phyloP scores from a whole-genome alignment of 2,797 vertebrate genomes.

The Peromyscus attwateri region DNA sequence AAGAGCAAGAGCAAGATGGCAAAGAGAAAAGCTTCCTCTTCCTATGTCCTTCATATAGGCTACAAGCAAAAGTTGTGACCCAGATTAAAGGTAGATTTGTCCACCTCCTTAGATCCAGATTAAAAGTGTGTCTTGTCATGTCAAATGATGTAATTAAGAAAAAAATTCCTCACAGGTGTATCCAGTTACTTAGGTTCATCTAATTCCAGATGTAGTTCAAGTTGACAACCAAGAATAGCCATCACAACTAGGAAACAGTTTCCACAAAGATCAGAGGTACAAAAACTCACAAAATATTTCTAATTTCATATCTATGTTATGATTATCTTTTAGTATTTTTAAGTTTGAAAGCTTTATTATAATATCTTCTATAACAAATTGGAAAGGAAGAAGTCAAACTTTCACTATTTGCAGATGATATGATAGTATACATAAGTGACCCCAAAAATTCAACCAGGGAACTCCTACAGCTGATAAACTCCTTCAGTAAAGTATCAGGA shows the following conservation, averaged over 20 bases:
- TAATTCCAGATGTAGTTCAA: neutral
- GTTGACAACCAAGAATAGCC: neutral
- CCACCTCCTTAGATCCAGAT: neutral
- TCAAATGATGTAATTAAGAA: neutral
- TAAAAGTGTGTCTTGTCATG: neutral
- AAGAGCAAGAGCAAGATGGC: neutral
- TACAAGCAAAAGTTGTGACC: neutral
- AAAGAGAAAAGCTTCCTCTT: neutral
- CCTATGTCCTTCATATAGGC: neutral
- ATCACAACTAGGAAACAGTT: neutral
- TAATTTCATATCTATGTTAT: neutral
- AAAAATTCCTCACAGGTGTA: neutral
- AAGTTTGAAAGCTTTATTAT: neutral
- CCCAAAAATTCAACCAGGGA: too few relatives aligned
- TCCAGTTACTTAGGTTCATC: neutral
- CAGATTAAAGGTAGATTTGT: neutral
- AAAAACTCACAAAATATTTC: neutral
- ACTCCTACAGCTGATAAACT: too few relatives aligned
- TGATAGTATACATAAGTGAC: too few relatives aligned
- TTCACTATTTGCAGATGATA: too few relatives aligned
- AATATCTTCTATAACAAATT: too few relatives aligned
- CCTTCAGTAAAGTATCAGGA: too few relatives aligned
- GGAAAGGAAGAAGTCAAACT: too few relatives aligned
- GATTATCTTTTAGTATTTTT: neutral
- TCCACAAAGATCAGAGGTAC: neutral